Conservation (phyloP, 2,888 invertebrate species). For the Ectropis crepuscularia region DNA sequence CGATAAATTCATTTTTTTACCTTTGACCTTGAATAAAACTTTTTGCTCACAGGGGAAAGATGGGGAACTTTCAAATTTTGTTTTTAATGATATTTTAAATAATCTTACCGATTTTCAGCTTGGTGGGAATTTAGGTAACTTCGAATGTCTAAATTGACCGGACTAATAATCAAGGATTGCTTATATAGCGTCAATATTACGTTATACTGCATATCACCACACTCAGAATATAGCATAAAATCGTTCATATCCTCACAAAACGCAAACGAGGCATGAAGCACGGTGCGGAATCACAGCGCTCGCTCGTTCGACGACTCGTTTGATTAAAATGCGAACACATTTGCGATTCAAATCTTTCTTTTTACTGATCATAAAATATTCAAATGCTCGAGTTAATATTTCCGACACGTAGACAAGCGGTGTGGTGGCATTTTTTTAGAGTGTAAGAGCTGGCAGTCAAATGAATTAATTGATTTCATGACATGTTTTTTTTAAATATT, state of each 20-base stretch:
- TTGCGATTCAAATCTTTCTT: constrained; percentile 81
- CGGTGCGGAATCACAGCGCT: constrained; percentile 44
- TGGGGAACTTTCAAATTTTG: too few relatives aligned
- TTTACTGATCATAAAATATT: constrained; percentile 83
- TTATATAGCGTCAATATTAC: not conserved
- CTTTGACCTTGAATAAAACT: too few relatives aligned
- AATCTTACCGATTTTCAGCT: too few relatives aligned
- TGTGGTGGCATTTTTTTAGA: constrained; percentile 56
- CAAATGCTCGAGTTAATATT: constrained; percentile 80
- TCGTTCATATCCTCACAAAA: constrained; percentile 18
- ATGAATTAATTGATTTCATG: not conserved
- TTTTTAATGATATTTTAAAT: too few relatives aligned
- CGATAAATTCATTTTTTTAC: too few relatives aligned
- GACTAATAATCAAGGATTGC: too few relatives aligned
- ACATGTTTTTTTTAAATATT: not conserved
- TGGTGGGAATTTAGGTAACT: too few relatives aligned
- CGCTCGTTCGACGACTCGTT: constrained; percentile 56
- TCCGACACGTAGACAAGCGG: constrained; percentile 71
- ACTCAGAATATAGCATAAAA: constrained; percentile 1
- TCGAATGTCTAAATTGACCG: too few relatives aligned
- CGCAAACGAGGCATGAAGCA: constrained; percentile 33
- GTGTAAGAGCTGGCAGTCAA: constrained; percentile 10
- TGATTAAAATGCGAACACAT: constrained; percentile 81
- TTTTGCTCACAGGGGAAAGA: too few relatives aligned
- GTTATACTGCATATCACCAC: constrained; percentile 4